Conservation (phyloP, 2,888 invertebrate genomes). For the Biston betularia region DNA sequence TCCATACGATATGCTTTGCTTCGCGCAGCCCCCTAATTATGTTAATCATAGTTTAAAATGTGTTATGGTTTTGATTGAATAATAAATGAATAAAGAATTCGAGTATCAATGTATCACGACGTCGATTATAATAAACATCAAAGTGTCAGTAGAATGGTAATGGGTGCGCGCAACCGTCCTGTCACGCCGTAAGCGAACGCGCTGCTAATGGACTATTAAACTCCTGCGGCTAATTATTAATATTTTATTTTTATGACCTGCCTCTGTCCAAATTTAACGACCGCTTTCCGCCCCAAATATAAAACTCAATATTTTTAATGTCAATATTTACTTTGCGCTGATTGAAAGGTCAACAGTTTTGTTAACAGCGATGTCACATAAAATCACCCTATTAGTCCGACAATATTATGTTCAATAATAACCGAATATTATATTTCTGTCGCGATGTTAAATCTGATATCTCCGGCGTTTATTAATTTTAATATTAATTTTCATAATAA, state of each 20-base stretch:
- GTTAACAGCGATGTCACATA: slow-evolving; percentile 55
- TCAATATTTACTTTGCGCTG: slow-evolving; percentile 72
- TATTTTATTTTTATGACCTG: slow-evolving; percentile 78
- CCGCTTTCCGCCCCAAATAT: slow-evolving; percentile 75
- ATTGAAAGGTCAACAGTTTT: slow-evolving; percentile 74
- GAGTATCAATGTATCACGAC: slow-evolving; percentile 46
- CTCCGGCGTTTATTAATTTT: slow-evolving; percentile 47
- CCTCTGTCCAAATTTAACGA: slow-evolving; percentile 74
- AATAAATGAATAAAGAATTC: slow-evolving; percentile 39
- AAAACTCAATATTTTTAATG: slow-evolving; percentile 69
- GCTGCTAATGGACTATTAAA: slow-evolving; percentile 75
- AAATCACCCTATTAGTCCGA: slow-evolving; percentile 58
- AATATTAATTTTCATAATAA: slow-evolving; percentile 54
- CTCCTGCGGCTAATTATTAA: slow-evolving; percentile 76
- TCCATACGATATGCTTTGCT: too few relatives aligned
- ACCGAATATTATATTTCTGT: slow-evolving; percentile 59
- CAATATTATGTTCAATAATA: slow-evolving; percentile 65
- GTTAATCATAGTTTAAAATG: slow-evolving; percentile 36
- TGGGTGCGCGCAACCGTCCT: slow-evolving; percentile 55
- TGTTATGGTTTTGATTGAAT: slow-evolving; percentile 39
- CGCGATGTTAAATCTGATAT: slow-evolving; percentile 49
- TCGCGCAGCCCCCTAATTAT: slow-evolving; percentile 14
- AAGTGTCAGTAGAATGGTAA: slow-evolving; percentile 53
- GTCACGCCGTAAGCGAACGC: slow-evolving; percentile 64
- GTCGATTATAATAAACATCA: slow-evolving; percentile 52